Evolutionary conservation across 2,888 invertebrate species (phyloP).

Genomic region (Campopleginae sp.): DNA sequence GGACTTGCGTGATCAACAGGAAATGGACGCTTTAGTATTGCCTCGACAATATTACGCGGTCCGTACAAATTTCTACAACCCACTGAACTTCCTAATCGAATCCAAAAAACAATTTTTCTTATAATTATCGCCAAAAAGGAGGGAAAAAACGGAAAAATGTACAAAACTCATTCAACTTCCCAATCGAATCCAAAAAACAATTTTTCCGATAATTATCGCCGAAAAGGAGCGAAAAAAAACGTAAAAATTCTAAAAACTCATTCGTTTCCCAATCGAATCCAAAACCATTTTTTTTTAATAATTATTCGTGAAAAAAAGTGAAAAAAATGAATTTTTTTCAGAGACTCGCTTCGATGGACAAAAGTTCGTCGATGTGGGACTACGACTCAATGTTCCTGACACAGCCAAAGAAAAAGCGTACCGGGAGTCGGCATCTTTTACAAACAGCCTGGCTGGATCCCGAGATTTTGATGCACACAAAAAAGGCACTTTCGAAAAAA

Average conservation of each 20-base stretch:
- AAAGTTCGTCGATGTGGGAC: slow-evolving; percentile 85
- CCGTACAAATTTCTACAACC: slow-evolving; percentile 48
- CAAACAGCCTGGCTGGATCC: slow-evolving; percentile 82
- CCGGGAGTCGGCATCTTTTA: slow-evolving; percentile 78
- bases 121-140: too few relatives aligned
- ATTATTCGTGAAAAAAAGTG: neutral
- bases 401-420: slow-evolving; percentile 75
- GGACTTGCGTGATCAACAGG: slow-evolving; percentile 89
- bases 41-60: slow-evolving; percentile 76
- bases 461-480: slow-evolving; percentile 78
- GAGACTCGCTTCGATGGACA: slow-evolving; percentile 88
- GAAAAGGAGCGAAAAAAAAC: too few relatives aligned
- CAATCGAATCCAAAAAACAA: too few relatives aligned
- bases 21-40: slow-evolving; percentile 74
- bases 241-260: too few relatives aligned
- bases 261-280: too few relatives aligned
- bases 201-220: too few relatives aligned
- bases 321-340: slow-evolving; percentile 73
- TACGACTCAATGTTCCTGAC: slow-evolving; percentile 73
- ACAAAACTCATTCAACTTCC: too few relatives aligned
- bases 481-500: slow-evolving; percentile 91
- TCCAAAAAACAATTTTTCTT: too few relatives aligned
- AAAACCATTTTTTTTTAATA: too few relatives aligned
- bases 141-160: too few relatives aligned
- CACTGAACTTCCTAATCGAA: too few relatives aligned